Percentiles rank a stretch among this genome's conserved stretches.
These are phyloP conservation scores for Nycticryphes semicollaris DNA, from an alignment of 2,113 vertebrate genomes.

Conservation along the genomic window DNA sequence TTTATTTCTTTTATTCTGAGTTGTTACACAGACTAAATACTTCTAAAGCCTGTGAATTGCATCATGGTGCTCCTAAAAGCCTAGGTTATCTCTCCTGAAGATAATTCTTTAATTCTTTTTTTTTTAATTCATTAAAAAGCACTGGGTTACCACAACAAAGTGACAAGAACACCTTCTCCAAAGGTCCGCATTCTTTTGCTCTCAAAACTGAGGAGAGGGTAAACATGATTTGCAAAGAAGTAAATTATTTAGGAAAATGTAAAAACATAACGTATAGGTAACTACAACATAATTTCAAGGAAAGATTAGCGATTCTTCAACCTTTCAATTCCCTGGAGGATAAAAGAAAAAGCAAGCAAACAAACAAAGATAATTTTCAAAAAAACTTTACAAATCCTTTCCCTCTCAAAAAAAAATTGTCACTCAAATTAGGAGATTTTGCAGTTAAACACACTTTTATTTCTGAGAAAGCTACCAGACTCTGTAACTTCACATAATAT, in stretches of 20 bases:
- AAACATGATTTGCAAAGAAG: background rate
- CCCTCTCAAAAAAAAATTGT: background rate
- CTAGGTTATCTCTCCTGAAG: background rate
- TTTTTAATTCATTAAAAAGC: background rate
- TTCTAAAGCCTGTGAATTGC: background rate
- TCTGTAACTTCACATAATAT: background rate
- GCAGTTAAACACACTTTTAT: background rate
- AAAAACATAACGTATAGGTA: background rate
- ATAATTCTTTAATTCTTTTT: background rate
- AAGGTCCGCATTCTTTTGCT: background rate
- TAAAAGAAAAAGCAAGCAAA: background rate
- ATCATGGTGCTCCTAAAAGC: background rate
- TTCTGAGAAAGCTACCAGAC: background rate
- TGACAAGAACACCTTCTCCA: background rate
- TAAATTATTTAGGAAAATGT: background rate
- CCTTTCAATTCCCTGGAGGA: background rate
- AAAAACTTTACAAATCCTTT: background rate
- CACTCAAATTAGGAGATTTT: background rate
- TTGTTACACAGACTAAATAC: background rate
- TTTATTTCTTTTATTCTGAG: background rate
- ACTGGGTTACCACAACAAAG: background rate
- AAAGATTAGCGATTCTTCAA: background rate
- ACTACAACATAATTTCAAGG: background rate
- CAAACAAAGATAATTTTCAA: background rate
- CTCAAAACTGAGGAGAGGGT: background rate